phyloP scores from a whole-genome alignment of 2,113 vertebrate species.

The Maccullochella peelii region DNA sequence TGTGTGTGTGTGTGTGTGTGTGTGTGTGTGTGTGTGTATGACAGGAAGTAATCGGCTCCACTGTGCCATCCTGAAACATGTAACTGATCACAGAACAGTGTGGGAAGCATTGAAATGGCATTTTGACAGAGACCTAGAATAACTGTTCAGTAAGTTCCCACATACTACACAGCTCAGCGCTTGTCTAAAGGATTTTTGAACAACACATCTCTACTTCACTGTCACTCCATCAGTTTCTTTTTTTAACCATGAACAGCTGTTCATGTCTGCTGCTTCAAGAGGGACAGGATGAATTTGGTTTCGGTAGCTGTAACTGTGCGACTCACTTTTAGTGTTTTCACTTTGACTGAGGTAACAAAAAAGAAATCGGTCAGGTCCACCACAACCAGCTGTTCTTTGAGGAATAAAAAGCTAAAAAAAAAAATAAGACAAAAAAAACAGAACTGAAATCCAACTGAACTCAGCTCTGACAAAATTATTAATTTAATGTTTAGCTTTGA shows the following conservation, averaged over 20 bases:
- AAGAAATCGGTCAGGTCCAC: slow-evolving; percentile 17
- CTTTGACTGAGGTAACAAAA: slow-evolving; percentile 63
- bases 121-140: slow-evolving; percentile 17
- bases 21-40: too few relatives aligned
- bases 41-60: slow-evolving; percentile 24
- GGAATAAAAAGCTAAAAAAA: neutral
- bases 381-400: neutral
- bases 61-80: neutral
- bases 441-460: slow-evolving; percentile 5
- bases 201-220: neutral
- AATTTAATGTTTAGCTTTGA: neutral
- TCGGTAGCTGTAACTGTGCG: slow-evolving; percentile 42
- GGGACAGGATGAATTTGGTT: slow-evolving; percentile 60
- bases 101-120: slow-evolving; percentile 15
- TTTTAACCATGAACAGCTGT: neutral
- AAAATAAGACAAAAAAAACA: neutral
- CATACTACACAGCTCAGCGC: slow-evolving; percentile 1
- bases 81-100: slow-evolving; percentile 25
- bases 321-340: slow-evolving; percentile 42
- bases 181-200: neutral
- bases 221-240: slow-evolving; percentile 21
- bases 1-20: too few relatives aligned
- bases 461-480: neutral
- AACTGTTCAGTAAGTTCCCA: neutral
- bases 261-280: slow-evolving; percentile 36